phyloP scores from a whole-genome alignment of 2,797 vertebrate genomes.

The Decapterus maruadsi region DNA sequence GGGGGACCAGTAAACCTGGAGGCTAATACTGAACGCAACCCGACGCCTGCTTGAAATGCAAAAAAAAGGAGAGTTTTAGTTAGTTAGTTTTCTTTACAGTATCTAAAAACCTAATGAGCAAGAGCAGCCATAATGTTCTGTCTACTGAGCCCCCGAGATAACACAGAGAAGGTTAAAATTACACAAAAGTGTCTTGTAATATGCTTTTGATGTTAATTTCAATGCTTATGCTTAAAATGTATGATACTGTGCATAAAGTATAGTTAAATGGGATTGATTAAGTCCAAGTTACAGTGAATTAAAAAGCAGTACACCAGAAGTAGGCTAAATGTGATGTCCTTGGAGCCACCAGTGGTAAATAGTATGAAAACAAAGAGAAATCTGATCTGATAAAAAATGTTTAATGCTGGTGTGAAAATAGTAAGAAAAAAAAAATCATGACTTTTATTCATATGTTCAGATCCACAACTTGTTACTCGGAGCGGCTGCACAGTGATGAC shows the following conservation, averaged over 20 bases:
- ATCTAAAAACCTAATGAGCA: not conserved
- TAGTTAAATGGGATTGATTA: too few relatives aligned
- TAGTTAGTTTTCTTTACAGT: too few relatives aligned
- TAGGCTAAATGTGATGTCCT: not conserved
- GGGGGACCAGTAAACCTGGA: slow-evolving; percentile 57
- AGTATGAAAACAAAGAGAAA: not conserved
- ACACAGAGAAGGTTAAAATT: not conserved
- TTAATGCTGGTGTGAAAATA: not conserved
- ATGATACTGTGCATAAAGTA: too few relatives aligned
- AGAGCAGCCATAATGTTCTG: not conserved
- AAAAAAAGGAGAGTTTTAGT: not conserved
- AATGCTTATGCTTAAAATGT: not conserved
- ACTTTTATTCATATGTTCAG: not conserved
- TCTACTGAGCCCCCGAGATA: too few relatives aligned
- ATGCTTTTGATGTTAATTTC: not conserved
- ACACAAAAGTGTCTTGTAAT: not conserved
- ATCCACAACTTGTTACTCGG: not conserved
- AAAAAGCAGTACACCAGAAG: too few relatives aligned
- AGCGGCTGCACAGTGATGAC: slow-evolving; percentile 47
- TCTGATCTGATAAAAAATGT: too few relatives aligned
- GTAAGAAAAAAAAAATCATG: slow-evolving; percentile 3
- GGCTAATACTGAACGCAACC: slow-evolving; percentile 33
- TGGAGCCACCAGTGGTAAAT: not conserved
- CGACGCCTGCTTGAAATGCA: slow-evolving; percentile 8
- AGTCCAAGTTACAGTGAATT: not conserved